phyloP scores from a whole-genome alignment of 2,797 vertebrate species.

The Channallabes apus region DNA sequence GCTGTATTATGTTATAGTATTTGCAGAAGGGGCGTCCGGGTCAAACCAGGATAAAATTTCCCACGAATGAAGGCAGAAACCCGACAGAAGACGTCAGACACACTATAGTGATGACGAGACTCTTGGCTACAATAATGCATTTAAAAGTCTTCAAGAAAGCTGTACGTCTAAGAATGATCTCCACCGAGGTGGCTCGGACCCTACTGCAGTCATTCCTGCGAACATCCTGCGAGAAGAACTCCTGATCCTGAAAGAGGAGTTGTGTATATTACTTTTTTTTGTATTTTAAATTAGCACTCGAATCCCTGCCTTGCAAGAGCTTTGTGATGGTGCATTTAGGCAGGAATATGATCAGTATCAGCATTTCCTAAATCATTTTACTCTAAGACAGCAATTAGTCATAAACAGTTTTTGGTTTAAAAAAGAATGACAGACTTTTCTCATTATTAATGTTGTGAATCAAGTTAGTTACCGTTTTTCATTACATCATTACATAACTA shows the following conservation, averaged over 20 bases:
- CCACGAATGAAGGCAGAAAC: too few species aligned
- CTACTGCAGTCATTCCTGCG: too few species aligned
- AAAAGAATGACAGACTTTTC: background rate
- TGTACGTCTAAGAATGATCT: too few species aligned
- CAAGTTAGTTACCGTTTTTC: background rate
- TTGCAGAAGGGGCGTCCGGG: too few species aligned
- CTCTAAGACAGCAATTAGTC: background rate
- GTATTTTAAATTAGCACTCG: background rate
- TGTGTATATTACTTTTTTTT: background rate
- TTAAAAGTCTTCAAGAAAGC: too few species aligned
- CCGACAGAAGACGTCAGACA: too few species aligned
- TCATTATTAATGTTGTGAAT: background rate
- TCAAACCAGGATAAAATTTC: too few species aligned
- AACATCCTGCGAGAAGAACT: background rate
- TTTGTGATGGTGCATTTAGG: background rate
- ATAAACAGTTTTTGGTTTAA: background rate
- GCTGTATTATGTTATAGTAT: background rate
- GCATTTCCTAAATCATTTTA: background rate
- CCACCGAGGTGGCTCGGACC: too few species aligned
- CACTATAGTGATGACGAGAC: too few species aligned
- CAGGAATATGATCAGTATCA: background rate
- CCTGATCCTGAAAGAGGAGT: too few species aligned
- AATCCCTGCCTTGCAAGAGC: background rate
- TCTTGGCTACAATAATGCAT: too few species aligned
- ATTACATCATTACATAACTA: background rate